Conservation (phyloP, 2,797 vertebrate genomes). For the Mastacembelus armatus region DNA sequence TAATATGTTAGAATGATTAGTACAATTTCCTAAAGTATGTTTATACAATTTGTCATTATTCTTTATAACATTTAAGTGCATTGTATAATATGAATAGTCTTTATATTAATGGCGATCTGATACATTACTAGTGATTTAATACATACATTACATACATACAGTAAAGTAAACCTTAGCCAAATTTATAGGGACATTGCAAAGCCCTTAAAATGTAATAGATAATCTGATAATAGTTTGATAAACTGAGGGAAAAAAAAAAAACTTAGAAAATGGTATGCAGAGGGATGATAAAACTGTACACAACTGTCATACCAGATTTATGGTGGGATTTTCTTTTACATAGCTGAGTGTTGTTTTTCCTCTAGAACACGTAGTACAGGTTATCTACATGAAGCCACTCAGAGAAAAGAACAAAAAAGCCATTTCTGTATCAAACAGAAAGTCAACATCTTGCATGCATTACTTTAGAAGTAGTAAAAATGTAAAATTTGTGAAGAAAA, state of each 20-base stretch:
- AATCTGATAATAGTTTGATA: conserved; percentile 54
- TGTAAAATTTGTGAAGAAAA: conserved; percentile 55
- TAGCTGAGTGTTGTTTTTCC: conserved; percentile 69
- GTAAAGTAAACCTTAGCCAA: conserved; percentile 73
- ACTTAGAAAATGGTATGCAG: conserved; percentile 75
- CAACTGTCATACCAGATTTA: conserved; percentile 74
- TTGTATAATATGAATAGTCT: conserved; percentile 84
- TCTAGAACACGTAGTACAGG: conserved; percentile 68
- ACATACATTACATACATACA: conserved; percentile 81
- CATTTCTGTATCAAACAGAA: conserved; percentile 79
- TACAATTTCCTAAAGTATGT: conserved; percentile 81
- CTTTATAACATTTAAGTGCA: conserved; percentile 92
- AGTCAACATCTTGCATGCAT: conserved; percentile 84
- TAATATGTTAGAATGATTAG: conserved; percentile 83
- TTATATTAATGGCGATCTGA: conserved; percentile 75
- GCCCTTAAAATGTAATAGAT: conserved; percentile 82
- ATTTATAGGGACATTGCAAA: conserved; percentile 83
- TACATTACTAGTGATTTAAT: conserved; percentile 77
- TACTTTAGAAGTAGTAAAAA: conserved; percentile 76
- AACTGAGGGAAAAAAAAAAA: conserved; percentile 56
- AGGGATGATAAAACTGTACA: conserved; percentile 83
- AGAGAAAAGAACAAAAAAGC: conserved; percentile 63
- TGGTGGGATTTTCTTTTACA: conserved; percentile 69
- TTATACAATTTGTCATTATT: conserved; percentile 77
- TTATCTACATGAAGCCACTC: conserved; percentile 78